Evolutionary conservation across 2,888 invertebrate species (phyloP).

Genomic region (Oithona nana): DNA sequence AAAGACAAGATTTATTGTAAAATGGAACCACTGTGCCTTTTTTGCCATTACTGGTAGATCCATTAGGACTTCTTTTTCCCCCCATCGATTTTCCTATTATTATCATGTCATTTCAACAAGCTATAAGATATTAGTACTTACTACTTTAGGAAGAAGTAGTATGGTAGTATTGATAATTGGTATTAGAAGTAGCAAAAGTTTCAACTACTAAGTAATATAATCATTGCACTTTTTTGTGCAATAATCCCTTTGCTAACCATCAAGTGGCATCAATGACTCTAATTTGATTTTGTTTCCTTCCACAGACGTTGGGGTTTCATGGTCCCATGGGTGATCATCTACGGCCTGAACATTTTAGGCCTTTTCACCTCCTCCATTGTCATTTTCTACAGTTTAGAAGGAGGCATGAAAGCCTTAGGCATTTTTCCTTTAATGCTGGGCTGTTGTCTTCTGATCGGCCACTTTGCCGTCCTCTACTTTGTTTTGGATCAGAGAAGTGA

Average conservation of each 20-base stretch:
- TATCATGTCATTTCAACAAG: too few relatives aligned
- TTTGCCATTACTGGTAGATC: too few relatives aligned
- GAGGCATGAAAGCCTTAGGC: neutral
- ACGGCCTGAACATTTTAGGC: conserved; percentile 8
- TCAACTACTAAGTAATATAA: too few relatives aligned
- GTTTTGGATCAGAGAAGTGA: conserved; percentile 12
- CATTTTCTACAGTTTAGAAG: neutral
- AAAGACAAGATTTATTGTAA: too few relatives aligned
- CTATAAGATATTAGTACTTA: too few relatives aligned
- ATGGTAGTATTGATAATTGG: too few relatives aligned
- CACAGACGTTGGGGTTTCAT: conserved; percentile 12
- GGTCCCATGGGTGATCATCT: conserved; percentile 9
- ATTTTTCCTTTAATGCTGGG: neutral
- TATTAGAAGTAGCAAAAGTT: too few relatives aligned
- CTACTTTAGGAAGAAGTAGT: too few relatives aligned
- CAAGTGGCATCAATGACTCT: neutral
- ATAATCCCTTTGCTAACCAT: neutral
- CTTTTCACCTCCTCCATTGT: conserved; percentile 9
- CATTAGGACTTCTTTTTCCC: too few relatives aligned
- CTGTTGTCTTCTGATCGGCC: neutral
- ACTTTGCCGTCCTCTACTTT: conserved; percentile 3
- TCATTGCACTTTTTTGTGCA: too few relatives aligned
- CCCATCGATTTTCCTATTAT: too few relatives aligned
- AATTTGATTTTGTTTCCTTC: neutral
- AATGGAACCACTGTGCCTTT: too few relatives aligned